Evolutionary conservation across 1,140 invertebrate species (phyloP).

Genomic region (Hylaeus anthracinus): DNA sequence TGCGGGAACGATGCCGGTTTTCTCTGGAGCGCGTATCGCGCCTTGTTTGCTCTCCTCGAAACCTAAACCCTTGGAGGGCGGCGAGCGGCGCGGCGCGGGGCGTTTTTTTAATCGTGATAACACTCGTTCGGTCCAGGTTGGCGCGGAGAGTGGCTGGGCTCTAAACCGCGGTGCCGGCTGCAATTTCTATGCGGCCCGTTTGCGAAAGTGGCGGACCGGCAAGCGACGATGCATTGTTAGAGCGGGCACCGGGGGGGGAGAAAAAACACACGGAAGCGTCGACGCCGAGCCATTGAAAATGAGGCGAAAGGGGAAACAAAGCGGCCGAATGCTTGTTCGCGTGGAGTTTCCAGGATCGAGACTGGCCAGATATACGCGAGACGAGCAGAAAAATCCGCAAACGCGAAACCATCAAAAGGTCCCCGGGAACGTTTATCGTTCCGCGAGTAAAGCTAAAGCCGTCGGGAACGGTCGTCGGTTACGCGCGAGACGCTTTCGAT

Average conservation of each 20-base stretch:
- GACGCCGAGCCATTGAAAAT: constrained; percentile 10
- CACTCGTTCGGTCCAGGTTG: not conserved
- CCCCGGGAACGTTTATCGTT: not conserved
- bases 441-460: not conserved
- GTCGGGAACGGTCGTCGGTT: constrained; percentile 14
- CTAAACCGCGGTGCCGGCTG: too few species aligned
- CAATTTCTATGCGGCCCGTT: not conserved
- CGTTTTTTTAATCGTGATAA: constrained; percentile 21
- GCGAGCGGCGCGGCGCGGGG: not conserved
- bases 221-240: constrained; percentile 29
- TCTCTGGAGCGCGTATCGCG: constrained; percentile 11
- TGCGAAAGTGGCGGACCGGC: constrained; percentile 4
- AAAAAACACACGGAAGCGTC: constrained; percentile 15
- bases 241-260: not conserved
- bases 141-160: not conserved
- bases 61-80: constrained; percentile 32
- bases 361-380: not conserved
- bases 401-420: not conserved
- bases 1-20: not conserved
- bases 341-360: constrained; percentile 19
- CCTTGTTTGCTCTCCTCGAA: constrained; percentile 36
- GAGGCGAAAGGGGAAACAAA: constrained; percentile 36
- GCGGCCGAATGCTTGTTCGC: constrained; percentile 7
- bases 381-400: too few species aligned
- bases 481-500: not conserved